Base-by-base conservation (phyloP, 2,113 vertebrate species). In the Prochilodus magdalenae region DNA sequence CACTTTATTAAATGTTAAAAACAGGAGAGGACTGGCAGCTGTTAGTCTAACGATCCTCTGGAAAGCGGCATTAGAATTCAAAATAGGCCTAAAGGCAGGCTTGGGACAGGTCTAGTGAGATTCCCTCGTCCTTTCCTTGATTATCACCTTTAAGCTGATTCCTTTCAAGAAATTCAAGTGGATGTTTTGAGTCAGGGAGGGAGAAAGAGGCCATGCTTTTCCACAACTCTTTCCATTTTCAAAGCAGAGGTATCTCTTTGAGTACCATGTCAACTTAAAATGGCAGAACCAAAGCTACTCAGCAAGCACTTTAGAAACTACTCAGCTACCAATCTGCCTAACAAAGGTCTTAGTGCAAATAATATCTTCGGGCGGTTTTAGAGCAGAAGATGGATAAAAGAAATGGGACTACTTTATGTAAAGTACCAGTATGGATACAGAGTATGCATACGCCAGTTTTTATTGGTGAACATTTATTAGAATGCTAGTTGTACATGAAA, bases 61-160 rank as follows among this genome's bases (percentile, higher is more conserved):
- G 76, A 89, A 90, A 85, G 84, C 87, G 93, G 88, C 90, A 86
- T 88, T 91, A 92, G 94, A 94, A 93, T 95, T 93, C 89, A 91
- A 95, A 93, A 94, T 93, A 89, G 92, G 93, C 89, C 88, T 53
- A 78, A 93, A 92, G 86, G 88, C 80, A 88, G 89, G 91, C 92
- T 93, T 80, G 87, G 92, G 93, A 92, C 91, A 87, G 77, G 89
- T 93, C 94, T 94, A 90, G 89, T 86, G 92, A 95, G 91, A 89
- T 87, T 91, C 86, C 79, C 82, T 87, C 89, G 92, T 92, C 84
- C 91, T 94, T 91, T 86, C 88, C 83, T 89, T 93, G 92, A 95
- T 95, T 94, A 93, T 90, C 90, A 93, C 89, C 93, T 93, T 90
- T 92, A 95, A 95, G 90, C 94, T 93, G 92, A 92, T 93, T 93